phyloP scores from a whole-genome alignment of 1,140 invertebrate species.

The Zaprionus kolodkinae region DNA sequence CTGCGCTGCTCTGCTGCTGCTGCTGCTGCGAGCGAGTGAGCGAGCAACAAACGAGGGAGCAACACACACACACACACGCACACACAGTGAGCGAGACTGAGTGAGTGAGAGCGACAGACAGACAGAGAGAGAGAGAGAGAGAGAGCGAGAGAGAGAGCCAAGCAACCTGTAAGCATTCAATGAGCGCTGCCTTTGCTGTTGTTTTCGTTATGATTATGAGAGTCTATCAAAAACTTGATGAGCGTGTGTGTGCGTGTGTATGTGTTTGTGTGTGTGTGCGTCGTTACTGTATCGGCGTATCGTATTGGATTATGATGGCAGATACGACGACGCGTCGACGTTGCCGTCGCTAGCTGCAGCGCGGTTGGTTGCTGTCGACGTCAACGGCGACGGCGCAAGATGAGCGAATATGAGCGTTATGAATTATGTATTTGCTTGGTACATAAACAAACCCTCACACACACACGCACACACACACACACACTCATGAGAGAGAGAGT shows the following conservation, averaged over 20 bases:
- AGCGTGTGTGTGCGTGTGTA: slow-evolving; percentile 29
- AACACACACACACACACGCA: slow-evolving; percentile 4
- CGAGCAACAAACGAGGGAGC: slow-evolving; percentile 8
- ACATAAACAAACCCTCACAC: slow-evolving; percentile 69
- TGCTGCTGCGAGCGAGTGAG: slow-evolving; percentile 23
- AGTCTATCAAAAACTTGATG: slow-evolving; percentile 79
- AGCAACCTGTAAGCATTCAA: slow-evolving; percentile 72
- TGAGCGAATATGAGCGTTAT: slow-evolving; percentile 82
- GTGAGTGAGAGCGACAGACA: slow-evolving; percentile 1
- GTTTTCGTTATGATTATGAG: slow-evolving; percentile 83
- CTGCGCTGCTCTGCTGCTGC: slow-evolving; percentile 28
- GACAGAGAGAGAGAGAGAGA: slow-evolving; percentile 8
- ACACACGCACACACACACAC: slow-evolving; percentile 24
- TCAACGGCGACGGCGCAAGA: slow-evolving; percentile 52
- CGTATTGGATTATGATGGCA: slow-evolving; percentile 77
- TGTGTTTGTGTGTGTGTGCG: slow-evolving; percentile 30
- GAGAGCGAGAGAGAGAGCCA: slow-evolving; percentile 45
- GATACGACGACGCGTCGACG: slow-evolving; percentile 50
- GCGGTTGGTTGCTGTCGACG: slow-evolving; percentile 42
- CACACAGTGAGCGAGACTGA: slow-evolving; percentile 11
- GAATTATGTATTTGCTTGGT: slow-evolving; percentile 79
- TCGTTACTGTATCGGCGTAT: slow-evolving; percentile 48
- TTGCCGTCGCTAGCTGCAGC: slow-evolving; percentile 50
- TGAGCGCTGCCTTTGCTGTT: slow-evolving; percentile 59
- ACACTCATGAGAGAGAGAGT: background rate